Base-by-base conservation (phyloP, 2,113 vertebrate species). In the Narcine bancroftii region DNA sequence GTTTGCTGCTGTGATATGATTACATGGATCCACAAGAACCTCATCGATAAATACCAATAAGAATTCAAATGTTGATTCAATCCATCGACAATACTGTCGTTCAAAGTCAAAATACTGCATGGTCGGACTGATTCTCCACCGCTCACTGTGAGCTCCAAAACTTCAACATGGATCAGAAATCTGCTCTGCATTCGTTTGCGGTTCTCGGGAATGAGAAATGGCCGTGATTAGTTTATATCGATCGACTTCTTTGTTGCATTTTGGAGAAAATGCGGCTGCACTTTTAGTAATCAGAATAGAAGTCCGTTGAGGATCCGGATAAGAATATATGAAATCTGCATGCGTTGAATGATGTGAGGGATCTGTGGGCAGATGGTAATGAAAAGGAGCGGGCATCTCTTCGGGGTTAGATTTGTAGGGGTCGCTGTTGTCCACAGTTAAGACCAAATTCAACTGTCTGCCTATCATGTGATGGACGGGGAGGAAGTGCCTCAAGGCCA, bases 401-500 rank as follows among this genome's bases (percentile, higher is more conserved):
- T 95, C 93, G 94, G 13, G 47, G 45, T 69, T 93, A 96, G 95
- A 92, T 92, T 97, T 94, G 96, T 97, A 98, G 98, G 96, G 97
- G 98, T 97, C 98, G 97, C 97, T 98, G 97, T 98, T 97, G 97
- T 97, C 97, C 97, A 96, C 94, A 95, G 95, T 96, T 97, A 95
- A 94, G 94, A 94, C 93, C 95, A 93, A 94, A 96, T 95, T 95
- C 94, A 92, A 94, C 95, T 93, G 94, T 95, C 92, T 94, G 95
- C 93, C 94, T 93, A 94, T 94, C 96, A 96, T 96, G 97, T 96
- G 96, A 96, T 94, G 93, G 93, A 93, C 95, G 94, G 96, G 96
- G 96, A 97, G 97, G 97, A 96, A 97, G 97, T 95, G 96, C 97
- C 97, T 98, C 97, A 97, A 98, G 97, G 97, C 97, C 97, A 98